phyloP scores from a whole-genome alignment of 2,113 vertebrate genomes.

The Scomber colias region DNA sequence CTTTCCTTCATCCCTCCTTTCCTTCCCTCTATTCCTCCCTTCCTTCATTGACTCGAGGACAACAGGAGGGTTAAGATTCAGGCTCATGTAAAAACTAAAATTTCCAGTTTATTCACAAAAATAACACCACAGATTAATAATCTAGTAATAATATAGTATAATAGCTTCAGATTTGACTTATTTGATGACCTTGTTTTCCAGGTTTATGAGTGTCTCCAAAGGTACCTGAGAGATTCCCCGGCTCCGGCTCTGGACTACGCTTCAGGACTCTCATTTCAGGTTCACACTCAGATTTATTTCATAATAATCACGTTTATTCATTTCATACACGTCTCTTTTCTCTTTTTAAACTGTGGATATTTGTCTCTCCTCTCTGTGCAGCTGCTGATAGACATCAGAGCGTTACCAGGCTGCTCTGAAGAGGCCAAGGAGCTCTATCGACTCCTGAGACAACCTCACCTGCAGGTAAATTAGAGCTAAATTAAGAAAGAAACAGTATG shows the following conservation, averaged over 20 bases:
- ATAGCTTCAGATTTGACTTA: not conserved
- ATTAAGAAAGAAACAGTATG: no score
- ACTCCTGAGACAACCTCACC: slow-evolving; percentile 88
- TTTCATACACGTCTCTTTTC: not conserved
- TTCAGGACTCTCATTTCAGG: slow-evolving; percentile 87
- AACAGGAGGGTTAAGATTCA: no score
- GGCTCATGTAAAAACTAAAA: no score
- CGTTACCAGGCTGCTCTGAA: slow-evolving; percentile 78
- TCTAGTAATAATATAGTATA: no score
- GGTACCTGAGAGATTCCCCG: slow-evolving; percentile 82
- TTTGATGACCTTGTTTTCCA: slow-evolving; percentile 60
- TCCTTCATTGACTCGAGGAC: no score
- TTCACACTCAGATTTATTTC: slow-evolving; percentile 50
- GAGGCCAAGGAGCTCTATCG: slow-evolving; percentile 89
- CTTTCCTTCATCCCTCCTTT: no score
- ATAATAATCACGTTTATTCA: not conserved
- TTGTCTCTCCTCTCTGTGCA: slow-evolving; percentile 30
- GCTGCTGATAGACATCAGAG: slow-evolving; percentile 79
- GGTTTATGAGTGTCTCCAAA: slow-evolving; percentile 93
- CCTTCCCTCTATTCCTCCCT: no score
- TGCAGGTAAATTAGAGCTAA: slow-evolving; percentile 84
- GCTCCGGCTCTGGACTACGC: slow-evolving; percentile 83
- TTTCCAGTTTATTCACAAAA: no score
- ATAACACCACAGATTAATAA: no score
- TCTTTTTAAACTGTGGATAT: not conserved